These are phyloP conservation scores for Mythimna impura DNA, from an alignment of 2,888 invertebrate species.

Conservation along the genomic window DNA sequence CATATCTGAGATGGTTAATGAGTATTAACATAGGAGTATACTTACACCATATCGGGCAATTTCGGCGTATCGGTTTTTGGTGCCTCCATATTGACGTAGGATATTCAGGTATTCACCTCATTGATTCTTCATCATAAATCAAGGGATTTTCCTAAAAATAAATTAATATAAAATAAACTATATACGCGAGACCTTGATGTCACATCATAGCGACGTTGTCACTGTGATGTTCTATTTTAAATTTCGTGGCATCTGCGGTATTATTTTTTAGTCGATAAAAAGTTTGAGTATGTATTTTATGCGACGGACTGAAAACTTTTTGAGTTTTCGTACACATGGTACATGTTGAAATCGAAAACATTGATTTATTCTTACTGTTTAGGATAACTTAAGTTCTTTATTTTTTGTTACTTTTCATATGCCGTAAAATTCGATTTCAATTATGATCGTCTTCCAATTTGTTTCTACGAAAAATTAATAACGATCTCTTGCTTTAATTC, in stretches of 20 bases:
- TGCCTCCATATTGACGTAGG: slow-evolving; percentile 74
- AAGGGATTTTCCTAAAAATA: slow-evolving; percentile 40
- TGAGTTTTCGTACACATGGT: slow-evolving; percentile 1
- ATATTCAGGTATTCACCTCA: slow-evolving; percentile 26
- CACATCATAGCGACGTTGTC: slow-evolving; percentile 55
- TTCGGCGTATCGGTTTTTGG: slow-evolving; percentile 75
- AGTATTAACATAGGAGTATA: slow-evolving; percentile 42
- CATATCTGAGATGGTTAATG: background rate
- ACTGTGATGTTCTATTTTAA: slow-evolving; percentile 66
- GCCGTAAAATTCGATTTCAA: background rate
- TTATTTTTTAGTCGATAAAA: slow-evolving; percentile 38
- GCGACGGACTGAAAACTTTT: background rate
- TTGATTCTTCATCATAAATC: slow-evolving; percentile 59
- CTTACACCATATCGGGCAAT: slow-evolving; percentile 85
- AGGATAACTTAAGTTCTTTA: too few relatives aligned
- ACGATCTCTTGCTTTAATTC: slow-evolving; percentile 1
- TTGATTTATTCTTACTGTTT: too few relatives aligned
- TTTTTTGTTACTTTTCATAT: background rate
- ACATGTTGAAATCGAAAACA: too few relatives aligned
- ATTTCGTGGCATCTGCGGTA: slow-evolving; percentile 42
- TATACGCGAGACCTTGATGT: slow-evolving; percentile 54
- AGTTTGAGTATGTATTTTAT: slow-evolving; percentile 9
- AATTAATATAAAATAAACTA: slow-evolving; percentile 46
- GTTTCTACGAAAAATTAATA: background rate
- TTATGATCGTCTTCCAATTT: background rate